phyloP scores from a whole-genome alignment of 2,113 vertebrate genomes.

The Clarias gariepinus region DNA sequence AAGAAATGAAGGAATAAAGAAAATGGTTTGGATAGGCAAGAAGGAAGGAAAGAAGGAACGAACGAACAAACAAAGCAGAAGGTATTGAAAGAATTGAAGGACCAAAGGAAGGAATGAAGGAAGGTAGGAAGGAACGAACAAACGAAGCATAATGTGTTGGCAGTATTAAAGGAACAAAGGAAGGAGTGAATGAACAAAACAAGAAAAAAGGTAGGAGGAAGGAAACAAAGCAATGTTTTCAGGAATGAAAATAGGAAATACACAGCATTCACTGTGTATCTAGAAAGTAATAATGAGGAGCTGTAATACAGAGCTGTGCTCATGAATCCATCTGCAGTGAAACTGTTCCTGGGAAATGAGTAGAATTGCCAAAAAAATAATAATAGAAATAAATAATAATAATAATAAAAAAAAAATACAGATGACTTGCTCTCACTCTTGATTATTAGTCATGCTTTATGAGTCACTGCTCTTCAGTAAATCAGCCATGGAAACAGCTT shows the following conservation, averaged over 20 bases:
- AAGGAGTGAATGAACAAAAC: not conserved
- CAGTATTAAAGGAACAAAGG: not conserved
- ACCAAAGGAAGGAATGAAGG: not conserved
- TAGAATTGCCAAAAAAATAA: not conserved
- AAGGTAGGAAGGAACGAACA: not conserved
- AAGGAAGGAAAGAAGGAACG: not conserved
- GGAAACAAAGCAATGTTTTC: not conserved
- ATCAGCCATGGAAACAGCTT: not conserved
- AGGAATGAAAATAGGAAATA: not conserved
- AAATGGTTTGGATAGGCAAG: too few relatives aligned
- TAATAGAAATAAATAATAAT: not conserved
- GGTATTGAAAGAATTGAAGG: too few relatives aligned
- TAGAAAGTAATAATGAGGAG: not conserved
- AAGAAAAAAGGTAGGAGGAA: not conserved
- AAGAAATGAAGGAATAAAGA: not conserved
- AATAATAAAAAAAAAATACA: not conserved
- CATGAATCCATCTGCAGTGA: not conserved
- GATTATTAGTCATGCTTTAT: not conserved
- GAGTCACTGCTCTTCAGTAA: not conserved
- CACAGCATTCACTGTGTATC: not conserved
- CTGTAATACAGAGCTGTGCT: conserved; percentile 1
- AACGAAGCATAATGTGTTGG: too few relatives aligned
- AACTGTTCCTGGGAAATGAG: not conserved
- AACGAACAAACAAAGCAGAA: too few relatives aligned
- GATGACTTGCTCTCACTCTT: not conserved